These are phyloP conservation scores for Dicranocentrus wangi DNA, from an alignment of 2,888 invertebrate species.

Conservation along the genomic window DNA sequence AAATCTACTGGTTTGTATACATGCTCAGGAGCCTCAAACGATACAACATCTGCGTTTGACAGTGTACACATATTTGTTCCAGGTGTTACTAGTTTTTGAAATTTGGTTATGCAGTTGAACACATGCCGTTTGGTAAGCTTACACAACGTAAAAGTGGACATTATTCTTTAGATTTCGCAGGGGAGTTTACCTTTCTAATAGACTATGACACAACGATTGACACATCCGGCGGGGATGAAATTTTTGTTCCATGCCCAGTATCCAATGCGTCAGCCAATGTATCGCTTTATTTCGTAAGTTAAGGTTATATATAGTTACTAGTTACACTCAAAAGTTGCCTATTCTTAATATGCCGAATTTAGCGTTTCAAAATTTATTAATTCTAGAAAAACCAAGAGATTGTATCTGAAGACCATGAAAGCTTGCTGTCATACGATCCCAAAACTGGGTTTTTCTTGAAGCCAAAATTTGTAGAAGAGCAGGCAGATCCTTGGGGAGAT, in stretches of 20 bases:
- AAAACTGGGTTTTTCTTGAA: slow-evolving; percentile 57
- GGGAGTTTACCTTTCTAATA: slow-evolving; percentile 42
- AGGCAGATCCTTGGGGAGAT: slow-evolving; percentile 52
- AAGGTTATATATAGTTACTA: background rate
- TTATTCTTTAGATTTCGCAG: slow-evolving; percentile 13
- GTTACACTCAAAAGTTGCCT: background rate
- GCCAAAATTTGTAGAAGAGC: slow-evolving; percentile 59
- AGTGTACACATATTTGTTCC: slow-evolving; percentile 56
- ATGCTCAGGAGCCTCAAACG: slow-evolving; percentile 43
- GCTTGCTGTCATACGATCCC: slow-evolving; percentile 42
- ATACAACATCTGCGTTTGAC: background rate
- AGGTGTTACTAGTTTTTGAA: slow-evolving; percentile 20
- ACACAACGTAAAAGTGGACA: too few species aligned
- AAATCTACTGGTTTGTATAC: slow-evolving; percentile 55
- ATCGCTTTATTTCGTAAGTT: slow-evolving; percentile 49
- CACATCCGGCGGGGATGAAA: slow-evolving; percentile 34
- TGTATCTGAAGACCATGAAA: background rate
- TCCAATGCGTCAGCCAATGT: slow-evolving; percentile 43
- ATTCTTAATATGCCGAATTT: background rate
- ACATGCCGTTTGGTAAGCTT: too few species aligned
- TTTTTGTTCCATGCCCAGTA: slow-evolving; percentile 64
- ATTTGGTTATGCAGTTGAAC: background rate
- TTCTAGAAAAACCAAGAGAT: slow-evolving; percentile 39
- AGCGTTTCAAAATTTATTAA: background rate
- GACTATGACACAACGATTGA: slow-evolving; percentile 50